These are phyloP conservation scores for Scelioninae gen. 2 DNA, from an alignment of 2,888 invertebrate species.

Conservation along the genomic window DNA sequence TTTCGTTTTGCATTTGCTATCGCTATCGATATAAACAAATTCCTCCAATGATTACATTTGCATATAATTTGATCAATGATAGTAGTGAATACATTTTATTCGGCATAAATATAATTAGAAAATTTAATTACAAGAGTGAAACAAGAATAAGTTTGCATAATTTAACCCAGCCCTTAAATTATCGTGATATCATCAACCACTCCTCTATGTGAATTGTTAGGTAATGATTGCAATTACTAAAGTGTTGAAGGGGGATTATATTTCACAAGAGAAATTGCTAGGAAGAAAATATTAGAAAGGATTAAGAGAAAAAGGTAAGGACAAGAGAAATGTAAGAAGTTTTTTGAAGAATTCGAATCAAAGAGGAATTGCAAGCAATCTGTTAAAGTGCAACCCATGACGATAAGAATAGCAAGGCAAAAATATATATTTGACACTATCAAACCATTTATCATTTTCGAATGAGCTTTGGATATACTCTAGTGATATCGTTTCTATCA, in stretches of 20 bases:
- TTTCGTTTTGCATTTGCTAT: too few relatives aligned
- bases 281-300: constrained; percentile 25
- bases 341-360: constrained; percentile 41
- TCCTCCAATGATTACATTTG: too few relatives aligned
- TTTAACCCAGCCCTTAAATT: constrained; percentile 24
- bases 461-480: constrained; percentile 8
- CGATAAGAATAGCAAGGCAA: constrained; percentile 61
- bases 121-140: constrained; percentile 24
- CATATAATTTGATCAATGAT: too few relatives aligned
- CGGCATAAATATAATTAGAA: constrained; percentile 17
- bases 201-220: constrained; percentile 37
- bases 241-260: constrained; percentile 42
- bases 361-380: constrained; percentile 64
- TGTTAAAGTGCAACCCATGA: constrained; percentile 65
- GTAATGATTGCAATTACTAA: constrained; percentile 45
- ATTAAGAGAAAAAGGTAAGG: constrained; percentile 11
- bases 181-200: constrained; percentile 40
- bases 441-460: constrained; percentile 44
- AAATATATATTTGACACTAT: constrained; percentile 47
- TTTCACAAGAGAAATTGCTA: constrained; percentile 17
- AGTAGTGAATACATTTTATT: too few relatives aligned
- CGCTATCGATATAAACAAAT: too few relatives aligned
- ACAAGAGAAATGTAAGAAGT: constrained; percentile 18
- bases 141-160: constrained; percentile 29
- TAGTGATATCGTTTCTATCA: constrained; percentile 29